Percentiles rank a stretch among this genome's conserved stretches.
These are phyloP conservation scores for Paraescarpia echinospica DNA, from an alignment of 1,140 invertebrate genomes.

Conservation along the genomic window DNA sequence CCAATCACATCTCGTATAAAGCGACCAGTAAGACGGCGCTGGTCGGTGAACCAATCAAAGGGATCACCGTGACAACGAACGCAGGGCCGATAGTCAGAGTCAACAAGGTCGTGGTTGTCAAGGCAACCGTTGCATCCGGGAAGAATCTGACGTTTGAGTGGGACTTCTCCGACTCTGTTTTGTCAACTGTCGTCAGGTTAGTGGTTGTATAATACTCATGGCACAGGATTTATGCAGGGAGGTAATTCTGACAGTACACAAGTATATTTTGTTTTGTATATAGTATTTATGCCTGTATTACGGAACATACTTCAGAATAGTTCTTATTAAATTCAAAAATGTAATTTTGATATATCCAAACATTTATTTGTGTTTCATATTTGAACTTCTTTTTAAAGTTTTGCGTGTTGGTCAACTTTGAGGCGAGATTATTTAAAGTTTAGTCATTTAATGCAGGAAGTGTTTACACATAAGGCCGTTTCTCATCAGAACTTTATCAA, in stretches of 20 bases:
- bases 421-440: neutral
- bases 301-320: too few relatives aligned
- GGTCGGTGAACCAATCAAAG: slow-evolving; percentile 2
- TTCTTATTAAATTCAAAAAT: too few relatives aligned
- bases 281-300: neutral
- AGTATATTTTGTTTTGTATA: too few relatives aligned
- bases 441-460: neutral
- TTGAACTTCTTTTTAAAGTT: too few relatives aligned
- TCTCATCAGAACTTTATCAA: too few relatives aligned
- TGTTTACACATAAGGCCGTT: neutral
- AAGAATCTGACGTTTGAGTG: slow-evolving; percentile 19
- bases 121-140: neutral
- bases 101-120: neutral
- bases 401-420: neutral
- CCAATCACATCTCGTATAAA: slow-evolving; percentile 11
- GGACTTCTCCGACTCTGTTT: neutral
- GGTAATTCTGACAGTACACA: neutral
- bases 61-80: neutral
- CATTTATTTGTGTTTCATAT: too few relatives aligned
- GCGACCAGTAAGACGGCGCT: neutral
- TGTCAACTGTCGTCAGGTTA: neutral
- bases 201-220: neutral
- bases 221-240: neutral
- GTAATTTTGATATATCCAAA: too few relatives aligned
- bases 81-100: neutral